Evolutionary conservation across 2,113 vertebrate species (phyloP).

Genomic region (Neolamprologus kungweensis): DNA sequence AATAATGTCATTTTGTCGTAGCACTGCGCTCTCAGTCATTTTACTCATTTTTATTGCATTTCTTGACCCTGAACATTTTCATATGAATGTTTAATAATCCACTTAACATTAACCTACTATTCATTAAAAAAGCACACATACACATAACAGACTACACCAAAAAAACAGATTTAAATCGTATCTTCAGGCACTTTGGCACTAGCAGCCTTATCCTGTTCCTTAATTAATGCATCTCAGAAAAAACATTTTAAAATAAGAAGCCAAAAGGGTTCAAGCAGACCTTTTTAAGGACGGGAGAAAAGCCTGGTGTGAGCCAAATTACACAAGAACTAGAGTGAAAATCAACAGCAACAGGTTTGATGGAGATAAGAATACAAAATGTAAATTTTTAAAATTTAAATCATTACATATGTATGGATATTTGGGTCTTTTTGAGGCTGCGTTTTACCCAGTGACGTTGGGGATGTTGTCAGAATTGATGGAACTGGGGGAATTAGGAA

Average conservation of each 20-base stretch:
- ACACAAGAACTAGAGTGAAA: background rate
- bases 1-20: background rate
- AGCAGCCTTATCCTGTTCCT: background rate
- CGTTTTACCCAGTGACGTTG: background rate
- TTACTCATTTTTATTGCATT: background rate
- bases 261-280: background rate
- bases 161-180: background rate
- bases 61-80: background rate
- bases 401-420: accelerated
- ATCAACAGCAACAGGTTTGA: background rate
- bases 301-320: background rate
- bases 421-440: background rate
- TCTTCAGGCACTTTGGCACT: background rate
- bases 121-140: background rate
- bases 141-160: background rate
- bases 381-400: accelerated
- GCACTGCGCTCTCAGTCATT: accelerated
- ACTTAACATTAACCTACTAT: background rate
- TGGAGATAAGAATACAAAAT: background rate
- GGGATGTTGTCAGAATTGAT: background rate
- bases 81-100: background rate
- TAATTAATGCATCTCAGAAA: background rate
- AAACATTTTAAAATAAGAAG: background rate
- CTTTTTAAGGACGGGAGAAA: background rate
- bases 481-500: background rate